These are phyloP conservation scores for Pristis pectinata DNA, from an alignment of 2,797 vertebrate species.

Conservation along the genomic window DNA sequence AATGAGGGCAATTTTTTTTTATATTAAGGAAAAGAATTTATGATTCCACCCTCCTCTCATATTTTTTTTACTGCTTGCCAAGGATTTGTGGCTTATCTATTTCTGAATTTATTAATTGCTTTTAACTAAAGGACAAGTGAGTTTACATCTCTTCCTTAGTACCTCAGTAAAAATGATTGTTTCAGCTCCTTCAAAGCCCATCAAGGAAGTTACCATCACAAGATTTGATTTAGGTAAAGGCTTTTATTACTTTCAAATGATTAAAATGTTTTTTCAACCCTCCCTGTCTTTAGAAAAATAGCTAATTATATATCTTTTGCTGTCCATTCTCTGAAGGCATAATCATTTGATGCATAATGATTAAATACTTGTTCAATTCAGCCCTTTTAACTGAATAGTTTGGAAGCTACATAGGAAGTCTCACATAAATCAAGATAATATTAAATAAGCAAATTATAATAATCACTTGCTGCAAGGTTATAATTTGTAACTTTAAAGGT, in stretches of 20 bases:
- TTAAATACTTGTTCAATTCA: not conserved
- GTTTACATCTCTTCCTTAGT: not conserved
- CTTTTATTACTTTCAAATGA: not conserved
- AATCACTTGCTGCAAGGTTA: not conserved
- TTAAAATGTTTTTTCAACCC: slow-evolving; percentile 1
- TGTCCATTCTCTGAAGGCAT: not conserved
- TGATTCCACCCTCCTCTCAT: not conserved
- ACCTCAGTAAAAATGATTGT: not conserved
- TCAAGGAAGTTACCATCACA: not conserved
- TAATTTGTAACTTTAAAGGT: not conserved
- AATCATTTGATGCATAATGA: not conserved
- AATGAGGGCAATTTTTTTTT: not conserved
- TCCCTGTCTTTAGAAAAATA: not conserved
- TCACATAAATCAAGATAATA: not conserved
- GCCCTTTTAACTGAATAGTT: not conserved
- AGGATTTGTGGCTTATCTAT: not conserved
- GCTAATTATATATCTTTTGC: not conserved
- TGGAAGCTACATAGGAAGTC: not conserved
- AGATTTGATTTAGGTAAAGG: not conserved
- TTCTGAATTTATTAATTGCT: not conserved
- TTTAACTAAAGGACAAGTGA: not conserved
- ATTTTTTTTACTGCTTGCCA: not conserved
- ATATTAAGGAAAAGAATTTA: not conserved
- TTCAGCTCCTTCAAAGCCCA: not conserved
- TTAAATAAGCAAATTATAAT: slow-evolving; percentile 12